Evolutionary conservation across 2,113 vertebrate species (phyloP), one percentile per base, ranked within the genome.

Genomic region (Alces alces): DNA sequence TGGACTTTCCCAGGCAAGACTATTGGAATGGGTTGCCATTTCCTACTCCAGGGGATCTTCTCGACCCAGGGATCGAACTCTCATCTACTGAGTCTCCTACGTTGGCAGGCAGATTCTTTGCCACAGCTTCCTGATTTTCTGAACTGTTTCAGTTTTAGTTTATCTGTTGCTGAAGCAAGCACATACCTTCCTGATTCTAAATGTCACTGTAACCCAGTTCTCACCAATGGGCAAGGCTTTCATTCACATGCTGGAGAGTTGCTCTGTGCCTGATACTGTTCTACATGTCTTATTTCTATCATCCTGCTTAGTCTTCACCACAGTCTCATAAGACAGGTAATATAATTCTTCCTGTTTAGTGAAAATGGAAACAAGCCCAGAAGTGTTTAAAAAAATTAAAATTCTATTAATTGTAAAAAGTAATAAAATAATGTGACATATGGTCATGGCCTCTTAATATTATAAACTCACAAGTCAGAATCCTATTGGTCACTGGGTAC

Each of bases 61-160:
- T 12, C 0, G 1, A 76, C 39, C 23, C 39, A 76, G 23, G 70
- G 23, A 43, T 76, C 25, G 70, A 43, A 43, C 6, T 43, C 2
- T 0, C 12, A 76, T 76, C 39, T 76, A 7, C 23, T 76, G 36
- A 0, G 0, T 27, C 70, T 15, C 70, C 39, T 76, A 7, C 3
- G 2, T 27, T 2, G 0, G 12, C 39, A 27, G 6, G 39, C 23
- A 14, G 70, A 43, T 76, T 76, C 11, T 76, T 43, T 43, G 23
- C 39, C 70, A 76, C 70, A 43, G 39, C 36, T 43, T 76, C 70
- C 70, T 43, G 23, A 43, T 7, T 76, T 43, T 43, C 23, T 43
- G 23, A 43, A 76, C n/a, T 39, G 66, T 73, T 43, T 76, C 23
- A 43, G 25, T 43, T 43, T 76, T 76, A 15, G 36, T 43, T 43